These are phyloP conservation scores for Callaeas wilsoni DNA, from an alignment of 2,113 vertebrate genomes.

Conservation along the genomic window DNA sequence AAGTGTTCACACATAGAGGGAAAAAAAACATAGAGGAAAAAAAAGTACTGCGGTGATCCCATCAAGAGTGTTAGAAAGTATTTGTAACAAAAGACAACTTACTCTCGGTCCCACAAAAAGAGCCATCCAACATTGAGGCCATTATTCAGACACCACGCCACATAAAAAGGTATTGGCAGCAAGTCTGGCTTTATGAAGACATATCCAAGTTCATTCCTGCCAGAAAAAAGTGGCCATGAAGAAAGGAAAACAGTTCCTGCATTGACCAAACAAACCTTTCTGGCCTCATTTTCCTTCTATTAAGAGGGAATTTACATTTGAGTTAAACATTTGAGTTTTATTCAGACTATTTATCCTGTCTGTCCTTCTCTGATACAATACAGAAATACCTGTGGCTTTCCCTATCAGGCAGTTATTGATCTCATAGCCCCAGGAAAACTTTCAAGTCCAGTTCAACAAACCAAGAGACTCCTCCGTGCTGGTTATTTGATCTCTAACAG, in stretches of 20 bases:
- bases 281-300: neutral
- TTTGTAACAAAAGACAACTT: neutral
- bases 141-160: conserved; percentile 58
- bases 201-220: conserved; percentile 51
- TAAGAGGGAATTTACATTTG: neutral
- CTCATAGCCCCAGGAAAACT: neutral
- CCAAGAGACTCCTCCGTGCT: neutral
- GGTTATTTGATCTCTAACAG: neutral
- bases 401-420: neutral
- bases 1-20: neutral
- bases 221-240: neutral
- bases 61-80: neutral
- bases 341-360: neutral
- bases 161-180: conserved; percentile 42
- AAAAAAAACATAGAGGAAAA: neutral
- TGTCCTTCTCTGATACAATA: neutral
- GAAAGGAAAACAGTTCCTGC: neutral
- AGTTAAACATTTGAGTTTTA: neutral
- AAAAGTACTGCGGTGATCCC: neutral
- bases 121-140: conserved; percentile 64
- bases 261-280: neutral
- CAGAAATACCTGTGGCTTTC: neutral
- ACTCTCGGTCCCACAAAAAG: conserved; percentile 68
- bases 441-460: neutral
- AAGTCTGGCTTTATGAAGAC: conserved; percentile 46